Percentiles rank a stretch among this genome's conserved stretches.
Evolutionary conservation across 2,113 vertebrate species (phyloP).

Genomic region (Gasterosteus aculeatus): DNA sequence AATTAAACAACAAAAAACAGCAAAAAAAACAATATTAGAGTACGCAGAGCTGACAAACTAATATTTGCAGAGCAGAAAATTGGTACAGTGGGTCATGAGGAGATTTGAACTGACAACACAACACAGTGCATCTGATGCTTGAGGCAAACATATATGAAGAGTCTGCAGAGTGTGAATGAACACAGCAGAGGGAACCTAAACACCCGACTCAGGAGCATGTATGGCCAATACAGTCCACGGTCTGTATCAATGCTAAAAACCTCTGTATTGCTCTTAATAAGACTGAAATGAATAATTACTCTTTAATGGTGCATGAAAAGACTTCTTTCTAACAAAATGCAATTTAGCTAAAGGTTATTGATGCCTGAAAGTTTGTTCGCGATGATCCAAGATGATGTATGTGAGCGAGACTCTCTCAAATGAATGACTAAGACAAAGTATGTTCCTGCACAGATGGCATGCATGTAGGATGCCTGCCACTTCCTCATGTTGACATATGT

Average conservation of each 20-base stretch:
- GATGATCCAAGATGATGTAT: slow-evolving; percentile 2
- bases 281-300: not conserved
- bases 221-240: not conserved
- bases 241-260: not conserved
- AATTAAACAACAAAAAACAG: not conserved
- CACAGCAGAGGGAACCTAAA: slow-evolving; percentile 14
- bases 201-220: not conserved
- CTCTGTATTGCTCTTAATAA: not conserved
- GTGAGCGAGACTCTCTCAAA: slow-evolving; percentile 6
- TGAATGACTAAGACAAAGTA: slow-evolving; percentile 36
- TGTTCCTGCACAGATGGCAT: slow-evolving; percentile 70
- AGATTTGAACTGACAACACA: slow-evolving; percentile 56
- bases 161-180: slow-evolving; percentile 38
- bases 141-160: slow-evolving; percentile 35
- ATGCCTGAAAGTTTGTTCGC: not conserved
- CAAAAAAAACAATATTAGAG: not conserved
- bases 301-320: not conserved
- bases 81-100: slow-evolving; percentile 41
- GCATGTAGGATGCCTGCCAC: slow-evolving; percentile 70
- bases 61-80: slow-evolving; percentile 45
- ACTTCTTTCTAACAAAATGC: not conserved
- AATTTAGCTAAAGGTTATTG: not conserved
- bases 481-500: slow-evolving; percentile 73
- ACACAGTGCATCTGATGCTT: slow-evolving; percentile 10
- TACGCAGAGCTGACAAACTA: slow-evolving; percentile 15